Evolutionary conservation across 2,113 vertebrate genomes (phyloP), one percentile per base, ranked within the genome.

Genomic region (Periophthalmodon schlosseri): DNA sequence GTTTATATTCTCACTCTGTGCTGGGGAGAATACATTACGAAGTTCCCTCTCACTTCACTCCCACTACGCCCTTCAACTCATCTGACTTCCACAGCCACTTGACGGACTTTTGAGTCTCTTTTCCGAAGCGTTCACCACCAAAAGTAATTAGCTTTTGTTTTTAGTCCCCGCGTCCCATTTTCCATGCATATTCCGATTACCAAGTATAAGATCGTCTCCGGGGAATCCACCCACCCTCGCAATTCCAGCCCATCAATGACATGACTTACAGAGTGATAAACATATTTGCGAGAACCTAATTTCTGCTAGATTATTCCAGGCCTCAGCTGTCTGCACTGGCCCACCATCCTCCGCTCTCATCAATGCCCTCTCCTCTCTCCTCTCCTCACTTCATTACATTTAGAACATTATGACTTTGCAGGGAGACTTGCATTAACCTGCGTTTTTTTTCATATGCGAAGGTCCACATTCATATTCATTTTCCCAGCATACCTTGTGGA

Each of bases 351-450:
- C 15, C 11, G 71, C 66, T 3, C 60, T 14, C 47, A 54, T 39
- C 70, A 34, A n/a, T n/a, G 78, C 80, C 89, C 86, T 87, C 84
- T 72, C 77, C 34, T 63, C 39, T 78, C 74, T 77, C 80, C 73
- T 86, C 68, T 83, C 70, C 65, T 79, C 82, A 83, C 87, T 83
- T 77, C 87, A 86, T 89, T 86, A 83, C 85, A 78, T 86, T 84
- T 70, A 68, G 81, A 85, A 74, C 86, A 87, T 84, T 80, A 74
- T 70, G 83, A 82, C 85, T 86, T 77, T 77, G 74, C 72, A 78
- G 74, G 80, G 79, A 64, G 36, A 23, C 74, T 52, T 75, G 74
- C 69, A 68, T 85, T 74, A 86, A 85, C 72, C 75, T 81, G 70
- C 10, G 36, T 36, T 80, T 28, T 28, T 81, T 79, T 63, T 60